Base-by-base conservation (phyloP, 2,888 invertebrate species). In the Eucera pruinosa region DNA sequence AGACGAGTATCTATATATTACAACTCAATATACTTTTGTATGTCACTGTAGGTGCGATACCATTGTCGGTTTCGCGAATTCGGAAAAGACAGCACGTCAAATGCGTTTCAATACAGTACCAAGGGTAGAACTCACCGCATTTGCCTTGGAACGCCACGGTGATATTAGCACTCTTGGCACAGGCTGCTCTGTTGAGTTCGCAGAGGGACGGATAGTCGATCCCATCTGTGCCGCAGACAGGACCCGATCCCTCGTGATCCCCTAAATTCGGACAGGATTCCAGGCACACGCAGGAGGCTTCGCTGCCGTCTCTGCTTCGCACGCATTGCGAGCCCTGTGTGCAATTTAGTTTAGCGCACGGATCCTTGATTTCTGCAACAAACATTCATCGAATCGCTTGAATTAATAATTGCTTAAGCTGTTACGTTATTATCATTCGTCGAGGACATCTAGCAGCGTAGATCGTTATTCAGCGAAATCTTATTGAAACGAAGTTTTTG, bases 171-270 rank as follows among this genome's bases (percentile, higher is more conserved):
- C 95, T 95, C 68, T 95, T 93, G 71, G 95, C 94, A 93, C 98
- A 98, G 13, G 97, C 96, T 58, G 95, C 95, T 82, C 95, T 94
- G 87, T 96, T 95, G 93, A 98, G 94, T 91, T 97, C 96, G 93
- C 98, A 98, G 86, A 96, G 96, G 90, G 96, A 97, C 71, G 94
- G 94, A 92, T 98, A 98, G 91, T 97, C 97, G 79, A 95, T 93
- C 9, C 96, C 97, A 93, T 98, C 97, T 89, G 95, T 94, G 91
- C 97, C 96, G 92, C 98, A 98, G 55, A 98, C 95, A 0, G 97
- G 95, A 66, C 95, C 93, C 50, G 96, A 96, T 73, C 96, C 96
- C 82, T 95, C 94, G 93, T 96, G 96, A 93, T 97, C 97, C 5
- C 97, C 97, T 93, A 96, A 96, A 91, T 94, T 95, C 67, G 96